Base-by-base conservation (phyloP, 1,140 invertebrate species). In the Nymphalis io region DNA sequence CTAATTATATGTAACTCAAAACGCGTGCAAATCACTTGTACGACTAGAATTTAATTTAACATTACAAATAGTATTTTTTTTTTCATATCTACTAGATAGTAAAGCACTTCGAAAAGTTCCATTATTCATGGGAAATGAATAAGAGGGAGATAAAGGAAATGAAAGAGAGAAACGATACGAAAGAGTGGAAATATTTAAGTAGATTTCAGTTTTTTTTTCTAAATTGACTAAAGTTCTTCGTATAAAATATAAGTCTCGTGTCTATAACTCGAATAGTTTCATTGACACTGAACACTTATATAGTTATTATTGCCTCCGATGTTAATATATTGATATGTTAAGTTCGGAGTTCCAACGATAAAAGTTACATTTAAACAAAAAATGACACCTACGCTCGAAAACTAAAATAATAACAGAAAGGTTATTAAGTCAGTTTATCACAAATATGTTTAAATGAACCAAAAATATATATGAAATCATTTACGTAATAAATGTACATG, bases 21-120 rank as follows among this genome's bases (percentile, higher is more conserved):
- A 80, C 78, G 83, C 84, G 86, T 91, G 88, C 87, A 84, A 83
- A 87, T 72, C 84, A 90, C 88, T 82, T 83, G 83, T 90, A 89
- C 79, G 72, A 81, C 87, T 87, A 89, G 72, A 87, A 80, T 82
- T 85, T 86, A 71, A 82, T 82, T 81, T 85, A 85, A 88, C 79
- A 86, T 91, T 90, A 91, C 82, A 87, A 88, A 85, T 87, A 90
- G 82, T 84, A 78, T 81, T 83, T 78, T 81, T 85, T 44, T 81
- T 83, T 80, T 85, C 78, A 84, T 88, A 90, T 82, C 84, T 87
- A 89, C 83, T 88, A 88, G 84, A 90, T 90, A 91, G 88, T 91
- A 91, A 91, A 91, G 88, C 89, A 91, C 89, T 91, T 91, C 82
- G 85, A 89, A 91, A 89, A 85, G 80, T 85, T 85, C 81, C 79